These are phyloP conservation scores for Rhyacophila evoluta DNA, from an alignment of 2,888 invertebrate species.

Conservation along the genomic window DNA sequence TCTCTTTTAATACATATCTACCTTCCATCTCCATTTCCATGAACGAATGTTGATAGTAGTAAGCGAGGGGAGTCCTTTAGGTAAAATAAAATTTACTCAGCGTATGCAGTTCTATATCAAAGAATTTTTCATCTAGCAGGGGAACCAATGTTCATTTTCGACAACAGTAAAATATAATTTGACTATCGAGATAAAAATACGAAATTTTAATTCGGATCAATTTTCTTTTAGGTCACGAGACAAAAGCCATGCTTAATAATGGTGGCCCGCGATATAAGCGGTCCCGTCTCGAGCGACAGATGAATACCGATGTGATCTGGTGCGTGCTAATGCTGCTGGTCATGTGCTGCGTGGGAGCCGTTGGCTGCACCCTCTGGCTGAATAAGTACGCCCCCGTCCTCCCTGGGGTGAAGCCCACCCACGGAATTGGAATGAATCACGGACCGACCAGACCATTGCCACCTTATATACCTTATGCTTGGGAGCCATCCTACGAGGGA, in stretches of 20 bases:
- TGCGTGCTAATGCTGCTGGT: conserved; percentile 92
- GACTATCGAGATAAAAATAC: no score
- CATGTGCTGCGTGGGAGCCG: conserved; percentile 90
- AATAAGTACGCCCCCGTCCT: conserved; percentile 64
- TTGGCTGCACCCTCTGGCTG: conserved; percentile 91
- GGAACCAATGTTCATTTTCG: no score
- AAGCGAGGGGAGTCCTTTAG: no score
- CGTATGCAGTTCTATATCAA: no score
- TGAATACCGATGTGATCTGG: conserved; percentile 97
- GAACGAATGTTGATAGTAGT: no score
- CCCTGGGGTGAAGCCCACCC: background rate
- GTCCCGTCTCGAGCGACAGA: conserved; percentile 90
- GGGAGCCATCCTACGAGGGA: conserved; percentile 78
- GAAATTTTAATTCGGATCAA: no score
- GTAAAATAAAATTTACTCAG: no score
- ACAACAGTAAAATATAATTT: no score
- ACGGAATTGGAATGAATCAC: conserved; percentile 28
- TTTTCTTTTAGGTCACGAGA: conserved; percentile 83
- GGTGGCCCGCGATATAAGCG: conserved; percentile 95
- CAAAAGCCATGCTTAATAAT: conserved; percentile 98
- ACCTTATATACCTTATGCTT: conserved; percentile 76
- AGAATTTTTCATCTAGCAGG: no score
- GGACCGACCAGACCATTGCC: conserved; percentile 64
- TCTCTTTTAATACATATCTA: no score
- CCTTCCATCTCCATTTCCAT: no score